Conservation (phyloP, 1,140 invertebrate species). For the Aleiodes sp. region DNA sequence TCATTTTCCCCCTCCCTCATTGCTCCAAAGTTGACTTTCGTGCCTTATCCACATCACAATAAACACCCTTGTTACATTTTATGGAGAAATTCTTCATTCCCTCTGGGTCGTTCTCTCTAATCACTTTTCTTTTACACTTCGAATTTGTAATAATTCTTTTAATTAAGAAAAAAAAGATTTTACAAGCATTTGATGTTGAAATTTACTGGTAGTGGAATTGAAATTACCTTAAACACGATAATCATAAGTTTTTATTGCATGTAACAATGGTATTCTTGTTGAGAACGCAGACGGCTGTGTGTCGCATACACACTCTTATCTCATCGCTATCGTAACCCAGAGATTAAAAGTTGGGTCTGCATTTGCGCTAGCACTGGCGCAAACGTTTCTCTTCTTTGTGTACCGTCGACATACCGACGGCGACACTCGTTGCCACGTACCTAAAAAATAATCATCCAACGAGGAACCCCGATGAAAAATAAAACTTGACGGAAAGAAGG, state of each 20-base stretch:
- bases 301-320: slow-evolving; percentile 9
- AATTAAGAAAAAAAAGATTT: too few relatives aligned
- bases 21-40: slow-evolving; percentile 4
- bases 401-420: slow-evolving; percentile 11
- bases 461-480: neutral
- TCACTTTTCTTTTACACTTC: too few relatives aligned
- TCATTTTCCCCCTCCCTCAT: neutral
- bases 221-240: neutral
- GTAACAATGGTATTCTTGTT: neutral
- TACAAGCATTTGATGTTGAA: too few relatives aligned
- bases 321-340: slow-evolving; percentile 17
- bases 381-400: slow-evolving; percentile 20
- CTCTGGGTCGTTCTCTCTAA: too few relatives aligned
- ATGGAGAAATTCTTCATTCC: slow-evolving; percentile 10
- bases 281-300: slow-evolving; percentile 18
- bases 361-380: neutral
- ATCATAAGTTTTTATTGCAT: neutral
- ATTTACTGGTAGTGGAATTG: neutral
- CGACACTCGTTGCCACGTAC: neutral
- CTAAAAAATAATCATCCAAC: neutral
- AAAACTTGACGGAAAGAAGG: neutral
- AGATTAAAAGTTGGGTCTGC: slow-evolving; percentile 5
- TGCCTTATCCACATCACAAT: slow-evolving; percentile 13
- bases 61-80: slow-evolving; percentile 2
- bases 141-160: too few relatives aligned